Conservation (phyloP, 2,888 invertebrate species). For the Trissoscelio sp. region DNA sequence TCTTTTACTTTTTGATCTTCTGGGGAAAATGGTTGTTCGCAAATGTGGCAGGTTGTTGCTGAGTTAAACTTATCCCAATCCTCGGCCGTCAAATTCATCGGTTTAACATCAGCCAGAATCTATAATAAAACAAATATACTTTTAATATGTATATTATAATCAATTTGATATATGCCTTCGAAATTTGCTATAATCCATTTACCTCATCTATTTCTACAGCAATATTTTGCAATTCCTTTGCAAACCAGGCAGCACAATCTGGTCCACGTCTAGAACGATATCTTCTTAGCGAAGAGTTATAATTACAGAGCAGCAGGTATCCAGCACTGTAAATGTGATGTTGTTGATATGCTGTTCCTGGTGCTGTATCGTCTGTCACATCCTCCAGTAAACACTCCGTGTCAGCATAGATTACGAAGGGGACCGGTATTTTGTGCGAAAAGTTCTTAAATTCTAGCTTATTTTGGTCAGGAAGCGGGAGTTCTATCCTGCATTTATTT, state of each 20-base stretch:
- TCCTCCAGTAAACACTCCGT: background rate
- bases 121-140: background rate
- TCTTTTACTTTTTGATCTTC: background rate
- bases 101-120: background rate
- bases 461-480: background rate
- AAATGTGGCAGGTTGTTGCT: constrained; percentile 7
- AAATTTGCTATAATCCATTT: background rate
- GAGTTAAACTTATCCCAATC: background rate
- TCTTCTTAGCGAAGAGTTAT: background rate
- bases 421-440: background rate
- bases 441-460: constrained; percentile 3
- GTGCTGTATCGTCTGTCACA: background rate
- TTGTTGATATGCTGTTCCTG: background rate
- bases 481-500: background rate
- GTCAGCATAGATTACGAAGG: background rate
- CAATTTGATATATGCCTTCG: too few species aligned
- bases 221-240: background rate
- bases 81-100: background rate
- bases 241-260: constrained; percentile 6
- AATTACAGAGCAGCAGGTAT: constrained; percentile 2
- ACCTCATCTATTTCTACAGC: constrained; percentile 4
- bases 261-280: background rate
- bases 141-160: background rate
- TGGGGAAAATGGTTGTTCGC: background rate
- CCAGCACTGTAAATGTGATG: background rate